Evolutionary conservation across 2,113 vertebrate species (phyloP).

Genomic region (Equus przewalskii): DNA sequence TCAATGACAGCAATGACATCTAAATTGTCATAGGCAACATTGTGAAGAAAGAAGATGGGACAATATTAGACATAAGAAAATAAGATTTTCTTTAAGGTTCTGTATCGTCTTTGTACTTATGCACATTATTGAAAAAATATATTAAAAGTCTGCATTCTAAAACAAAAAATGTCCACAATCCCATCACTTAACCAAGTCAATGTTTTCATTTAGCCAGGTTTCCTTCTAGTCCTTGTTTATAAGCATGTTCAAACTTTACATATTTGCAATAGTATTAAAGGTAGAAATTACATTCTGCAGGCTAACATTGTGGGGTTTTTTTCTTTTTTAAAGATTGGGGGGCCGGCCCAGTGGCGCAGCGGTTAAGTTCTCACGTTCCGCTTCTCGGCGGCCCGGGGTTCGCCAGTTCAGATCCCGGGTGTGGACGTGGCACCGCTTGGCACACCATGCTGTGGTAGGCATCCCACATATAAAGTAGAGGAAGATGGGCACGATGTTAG

Average conservation of each 20-base stretch:
- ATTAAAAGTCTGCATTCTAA: constrained; percentile 5
- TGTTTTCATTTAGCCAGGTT: neutral
- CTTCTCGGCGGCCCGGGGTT: too few relatives aligned
- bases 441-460: too few relatives aligned
- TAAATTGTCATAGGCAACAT: neutral
- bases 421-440: too few relatives aligned
- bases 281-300: neutral
- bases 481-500: too few relatives aligned
- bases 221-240: neutral
- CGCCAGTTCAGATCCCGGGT: too few relatives aligned
- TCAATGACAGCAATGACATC: neutral
- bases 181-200: neutral
- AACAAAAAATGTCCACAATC: neutral
- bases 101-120: neutral
- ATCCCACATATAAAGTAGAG: too few relatives aligned
- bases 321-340: too few relatives aligned
- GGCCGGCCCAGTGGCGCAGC: too few relatives aligned
- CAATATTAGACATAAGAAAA: constrained; percentile 9
- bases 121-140: neutral
- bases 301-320: neutral
- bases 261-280: neutral
- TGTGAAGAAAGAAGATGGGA: neutral
- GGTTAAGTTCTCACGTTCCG: too few relatives aligned
- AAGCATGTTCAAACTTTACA: neutral
- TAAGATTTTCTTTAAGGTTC: neutral